Evolutionary conservation across 35 echinoderm and acorn worm species (phyloP), one percentile per base, ranked within the genome.

Genomic region (Diadema setosum): DNA sequence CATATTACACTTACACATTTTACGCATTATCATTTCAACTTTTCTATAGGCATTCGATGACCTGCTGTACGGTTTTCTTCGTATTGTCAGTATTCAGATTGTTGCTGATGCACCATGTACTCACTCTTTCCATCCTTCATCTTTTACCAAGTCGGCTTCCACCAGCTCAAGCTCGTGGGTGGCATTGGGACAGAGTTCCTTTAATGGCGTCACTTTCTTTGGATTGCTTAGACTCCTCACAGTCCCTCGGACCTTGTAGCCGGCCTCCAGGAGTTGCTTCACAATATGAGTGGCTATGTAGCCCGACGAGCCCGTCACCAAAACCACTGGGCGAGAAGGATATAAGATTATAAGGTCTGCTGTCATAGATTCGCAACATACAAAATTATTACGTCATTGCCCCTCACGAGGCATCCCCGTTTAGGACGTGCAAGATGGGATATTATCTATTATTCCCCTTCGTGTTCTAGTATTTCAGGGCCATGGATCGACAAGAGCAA

Each of bases 241-340:
- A 5, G 93, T 91, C 17, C 88, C 93, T 46, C 89, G 82, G 39
- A 95, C 93, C 36, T 50, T 33, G 36, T 95, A 84, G 7, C 89
- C 93, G 56, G 88, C 76, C 32, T 91, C 31, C 42, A 70, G 88
- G 14, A 91, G 56, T 33, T 95, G 88, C 42, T 91, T 50, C 17
- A 91, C 84, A 42, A 91, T 67, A 65, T 95, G 93, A 34, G 88
- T 45, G 11, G 83, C 93, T 39, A 95, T 82, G 42, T 70, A 95
- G 5, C 93, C 93, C 21, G 88, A 91, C 6, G 88, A 88, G 26
- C 93, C 93, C 21, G 93, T 95, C 33, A 95, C 93, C 63, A 95
- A 87, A 9, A 95, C 89, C 27, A 29, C 93, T 95, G 37, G 0
- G 63, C 4, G 16, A 25, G 2, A 50, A 59, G 29, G 56, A 59